These are phyloP conservation scores for Hirtodrosophila confusa DNA, from an alignment of 2,888 invertebrate species.

Conservation along the genomic window DNA sequence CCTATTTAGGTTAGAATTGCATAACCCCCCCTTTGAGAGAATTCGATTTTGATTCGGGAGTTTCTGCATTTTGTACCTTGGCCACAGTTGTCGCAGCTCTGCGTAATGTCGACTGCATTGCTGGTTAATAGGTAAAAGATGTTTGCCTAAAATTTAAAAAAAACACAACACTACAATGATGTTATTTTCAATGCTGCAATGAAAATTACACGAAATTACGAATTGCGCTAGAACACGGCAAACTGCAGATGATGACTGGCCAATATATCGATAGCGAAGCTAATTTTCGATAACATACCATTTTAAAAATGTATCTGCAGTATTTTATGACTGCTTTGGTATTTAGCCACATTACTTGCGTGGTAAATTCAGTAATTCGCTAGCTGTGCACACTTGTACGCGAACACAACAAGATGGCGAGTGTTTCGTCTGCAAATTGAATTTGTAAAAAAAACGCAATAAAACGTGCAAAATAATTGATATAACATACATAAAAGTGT, in stretches of 20 bases:
- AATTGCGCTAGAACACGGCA: slow-evolving; percentile 44
- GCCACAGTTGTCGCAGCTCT: slow-evolving; percentile 64
- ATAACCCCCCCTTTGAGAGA: slow-evolving; percentile 68
- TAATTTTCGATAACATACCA: background rate
- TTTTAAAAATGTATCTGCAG: background rate
- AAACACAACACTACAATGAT: slow-evolving; percentile 48
- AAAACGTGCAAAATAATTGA: slow-evolving; percentile 49
- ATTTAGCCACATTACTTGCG: slow-evolving; percentile 5
- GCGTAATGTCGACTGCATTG: slow-evolving; percentile 80
- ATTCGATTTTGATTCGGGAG: background rate
- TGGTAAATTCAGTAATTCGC: slow-evolving; percentile 43
- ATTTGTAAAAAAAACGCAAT: slow-evolving; percentile 50
- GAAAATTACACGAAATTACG: slow-evolving; percentile 32
- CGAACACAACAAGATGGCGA: slow-evolving; percentile 76
- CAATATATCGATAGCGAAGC: slow-evolving; percentile 6
- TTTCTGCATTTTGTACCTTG: slow-evolving; percentile 64
- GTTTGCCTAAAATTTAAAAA: slow-evolving; percentile 26
- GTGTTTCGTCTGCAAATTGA: slow-evolving; percentile 57
- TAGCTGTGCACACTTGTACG: slow-evolving; percentile 62
- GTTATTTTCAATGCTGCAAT: slow-evolving; percentile 50
- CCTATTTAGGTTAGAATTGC: slow-evolving; percentile 78
- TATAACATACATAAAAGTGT: slow-evolving; percentile 44
- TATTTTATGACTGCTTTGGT: slow-evolving; percentile 5
- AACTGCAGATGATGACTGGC: slow-evolving; percentile 48
- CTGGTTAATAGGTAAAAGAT: slow-evolving; percentile 30